Evolutionary conservation across 2,113 vertebrate genomes (phyloP), one percentile per base, ranked within the genome.

Genomic region (Cheilinus undulatus): DNA sequence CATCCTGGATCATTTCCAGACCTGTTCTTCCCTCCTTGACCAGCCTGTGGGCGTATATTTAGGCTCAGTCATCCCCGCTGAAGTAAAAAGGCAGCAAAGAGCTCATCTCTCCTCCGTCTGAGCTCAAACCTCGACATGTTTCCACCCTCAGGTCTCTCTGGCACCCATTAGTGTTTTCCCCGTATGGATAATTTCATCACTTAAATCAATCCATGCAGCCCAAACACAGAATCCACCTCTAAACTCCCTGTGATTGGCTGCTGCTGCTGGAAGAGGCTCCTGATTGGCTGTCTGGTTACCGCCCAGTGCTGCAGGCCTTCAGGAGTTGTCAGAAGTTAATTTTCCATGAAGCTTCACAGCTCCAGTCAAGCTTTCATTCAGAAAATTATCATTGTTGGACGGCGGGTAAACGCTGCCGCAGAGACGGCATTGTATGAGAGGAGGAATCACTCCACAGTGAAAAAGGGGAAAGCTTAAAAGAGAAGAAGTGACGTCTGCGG

Each of bases 211-310:
- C 12, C 15, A 42, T 3, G 15, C 40, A 3, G 5, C n/a, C 15
- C 4, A 12, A 42, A 42, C 34, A 19, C 22, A 1, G 3, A 19
- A 13, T 32, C n/a, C 7, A 1, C 43, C 42, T n/a, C 22, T 10
- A 1, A 20, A 13, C 26, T 46, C 42, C 2, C 28, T 14, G 20
- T 36, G 48, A 64, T 64, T 50, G 61, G 61, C 32, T 7, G 6
- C 30, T 12, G 46, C 20, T 7, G 17, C 6, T 14, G 32, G 32
- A 26, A 32, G 12, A 38, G 23, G 10, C 32, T 0, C 48, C 46
- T 15, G 61, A 64, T 64, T 64, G 61, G 61, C 46, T 51, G 58
- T 9, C 8, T 14, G 40, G 26, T 43, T 10, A 12, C 57, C 13
- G 26, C 58, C 58, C 40, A 45, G 26, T 5, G 12, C 24, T 30